These are phyloP conservation scores for Tonatia bakeri DNA, from an alignment of 2,113 vertebrate genomes.

Conservation along the genomic window DNA sequence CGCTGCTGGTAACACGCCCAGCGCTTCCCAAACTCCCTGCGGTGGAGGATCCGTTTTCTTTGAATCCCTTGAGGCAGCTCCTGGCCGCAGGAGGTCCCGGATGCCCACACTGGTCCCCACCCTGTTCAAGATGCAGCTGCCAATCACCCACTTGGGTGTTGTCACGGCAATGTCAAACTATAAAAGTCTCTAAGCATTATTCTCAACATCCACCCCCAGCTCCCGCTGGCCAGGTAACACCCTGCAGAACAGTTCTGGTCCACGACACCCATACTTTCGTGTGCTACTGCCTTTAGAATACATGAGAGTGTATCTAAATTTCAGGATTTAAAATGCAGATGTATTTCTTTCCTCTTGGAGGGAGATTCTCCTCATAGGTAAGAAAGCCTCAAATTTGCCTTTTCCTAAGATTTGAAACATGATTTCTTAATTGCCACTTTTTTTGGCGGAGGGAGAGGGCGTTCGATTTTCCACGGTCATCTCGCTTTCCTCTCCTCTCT, in stretches of 20 bases:
- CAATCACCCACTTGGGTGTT: neutral
- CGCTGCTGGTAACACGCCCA: neutral
- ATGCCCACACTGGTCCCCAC: neutral
- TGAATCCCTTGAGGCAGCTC: neutral
- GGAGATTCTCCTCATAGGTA: neutral
- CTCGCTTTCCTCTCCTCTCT: neutral
- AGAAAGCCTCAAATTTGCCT: neutral
- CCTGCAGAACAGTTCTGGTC: neutral
- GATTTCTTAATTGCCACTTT: neutral
- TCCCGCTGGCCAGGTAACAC: neutral
- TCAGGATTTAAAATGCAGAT: neutral
- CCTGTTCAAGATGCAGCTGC: neutral
- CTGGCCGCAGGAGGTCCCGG: neutral
- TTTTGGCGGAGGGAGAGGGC: neutral
- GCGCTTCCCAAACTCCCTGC: neutral
- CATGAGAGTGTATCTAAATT: neutral
- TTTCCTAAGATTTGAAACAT: conserved; percentile 1
- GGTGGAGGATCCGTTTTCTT: neutral
- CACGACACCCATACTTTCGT: neutral
- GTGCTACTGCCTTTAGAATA: neutral
- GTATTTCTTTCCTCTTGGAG: neutral
- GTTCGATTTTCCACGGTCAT: neutral
- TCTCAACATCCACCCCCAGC: neutral
- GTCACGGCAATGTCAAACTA: fast-evolving
- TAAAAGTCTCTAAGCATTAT: neutral